Evolutionary conservation across 2,797 vertebrate species (phyloP).

Genomic region (Pseudochaenichthys georgianus): DNA sequence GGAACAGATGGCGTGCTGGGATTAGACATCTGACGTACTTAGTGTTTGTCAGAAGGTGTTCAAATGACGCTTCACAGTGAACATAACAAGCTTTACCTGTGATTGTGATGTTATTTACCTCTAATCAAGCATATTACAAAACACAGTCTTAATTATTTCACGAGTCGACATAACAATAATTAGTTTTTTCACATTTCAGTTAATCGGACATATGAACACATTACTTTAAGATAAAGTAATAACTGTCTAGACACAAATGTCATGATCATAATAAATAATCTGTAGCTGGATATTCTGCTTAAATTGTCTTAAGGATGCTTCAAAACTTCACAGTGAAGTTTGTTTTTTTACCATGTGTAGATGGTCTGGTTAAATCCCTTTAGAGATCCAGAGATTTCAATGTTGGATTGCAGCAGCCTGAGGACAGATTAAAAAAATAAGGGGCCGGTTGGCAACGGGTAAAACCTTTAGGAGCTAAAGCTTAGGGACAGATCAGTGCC

Average conservation of each 20-base stretch:
- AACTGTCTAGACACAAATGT: neutral
- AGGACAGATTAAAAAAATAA: conserved; percentile 74
- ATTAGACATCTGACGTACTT: conserved; percentile 68
- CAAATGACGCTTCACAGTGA: conserved; percentile 12
- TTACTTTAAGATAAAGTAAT: neutral
- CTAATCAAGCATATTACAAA: neutral
- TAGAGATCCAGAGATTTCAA: conserved; percentile 7
- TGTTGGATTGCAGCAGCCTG: conserved; percentile 51
- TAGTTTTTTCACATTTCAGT: neutral
- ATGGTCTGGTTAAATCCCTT: conserved; percentile 33
- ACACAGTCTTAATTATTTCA: neutral
- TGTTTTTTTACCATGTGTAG: conserved; percentile 1
- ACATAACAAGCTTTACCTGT: conserved; percentile 29
- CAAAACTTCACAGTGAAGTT: neutral
- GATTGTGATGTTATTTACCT: neutral
- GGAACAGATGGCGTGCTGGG: conserved; percentile 65
- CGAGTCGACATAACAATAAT: neutral
- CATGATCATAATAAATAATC: neutral
- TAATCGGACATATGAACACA: neutral
- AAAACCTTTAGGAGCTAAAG: conserved; percentile 54
- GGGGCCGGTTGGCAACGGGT: conserved; percentile 58
- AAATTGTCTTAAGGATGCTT: neutral
- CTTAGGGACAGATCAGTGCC: conserved; percentile 73
- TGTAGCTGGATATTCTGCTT: neutral
- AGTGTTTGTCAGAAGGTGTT: conserved; percentile 29